Base-by-base conservation (phyloP, 2,113 vertebrate genomes). In the Rhinogobius similis region DNA sequence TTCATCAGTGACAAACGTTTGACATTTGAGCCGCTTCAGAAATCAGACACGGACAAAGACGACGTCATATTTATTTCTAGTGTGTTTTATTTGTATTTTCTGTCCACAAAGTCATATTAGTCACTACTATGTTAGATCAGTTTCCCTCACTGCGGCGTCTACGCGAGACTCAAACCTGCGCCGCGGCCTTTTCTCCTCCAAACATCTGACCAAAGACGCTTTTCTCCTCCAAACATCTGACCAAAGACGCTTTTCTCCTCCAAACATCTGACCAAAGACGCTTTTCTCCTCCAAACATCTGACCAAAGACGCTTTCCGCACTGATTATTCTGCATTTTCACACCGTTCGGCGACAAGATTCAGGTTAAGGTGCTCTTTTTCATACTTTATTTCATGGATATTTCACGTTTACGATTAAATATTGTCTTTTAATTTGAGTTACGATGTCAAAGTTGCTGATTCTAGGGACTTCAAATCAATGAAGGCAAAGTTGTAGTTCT, bases 101-200 rank as follows among this genome's bases (percentile, higher is more conserved):
- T 92, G 88, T 92, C 88, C 90, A 93, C 91, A 91, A 87, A 92
- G 89, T 93, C 91, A 92, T 94, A 93, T 94, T 93, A 94, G 89
- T 93, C 90, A 93, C 93, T 93, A 93, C 92, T 91, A 93, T 92
- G 90, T 94, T 94, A 93, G 91, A 87, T 93, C 87, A 92, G 82
- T 85, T 91, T 88, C 89, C 92, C 89, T 91, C 90, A 91, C 92
- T 93, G 92, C 91, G 92, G 91, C 91, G 90, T 91, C 92, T 93
- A 94, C 92, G 86, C 83, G 76, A 93, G 91, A 89, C 86, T 77
- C 90, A 92, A 92, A 92, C 91, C 85, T 78, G 76, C 84, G 38
- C 65, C 82, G 72, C 43, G 73, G 83, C 81, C 68, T 79, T 36
- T 61, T 27, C 89, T 85, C 86, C 20, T 73, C 44, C 16, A 46